These are phyloP conservation scores for Melanerpes formicivorus DNA, from an alignment of 2,113 vertebrate species.

Conservation along the genomic window DNA sequence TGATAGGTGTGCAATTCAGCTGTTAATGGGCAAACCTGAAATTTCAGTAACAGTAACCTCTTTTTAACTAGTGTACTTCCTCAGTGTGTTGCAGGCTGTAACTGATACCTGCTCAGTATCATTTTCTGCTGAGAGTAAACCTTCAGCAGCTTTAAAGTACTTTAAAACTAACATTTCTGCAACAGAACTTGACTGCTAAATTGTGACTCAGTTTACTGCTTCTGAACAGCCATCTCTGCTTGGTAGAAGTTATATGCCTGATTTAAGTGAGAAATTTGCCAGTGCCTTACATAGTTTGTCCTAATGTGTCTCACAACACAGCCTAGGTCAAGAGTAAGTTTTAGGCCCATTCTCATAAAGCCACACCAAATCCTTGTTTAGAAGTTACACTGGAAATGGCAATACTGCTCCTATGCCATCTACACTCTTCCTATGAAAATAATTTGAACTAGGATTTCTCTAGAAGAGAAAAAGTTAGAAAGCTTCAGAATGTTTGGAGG, in stretches of 20 bases:
- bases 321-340: neutral
- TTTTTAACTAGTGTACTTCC: neutral
- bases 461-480: neutral
- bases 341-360: neutral
- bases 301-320: neutral
- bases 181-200: neutral
- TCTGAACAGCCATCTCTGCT: neutral
- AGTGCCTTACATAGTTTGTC: neutral
- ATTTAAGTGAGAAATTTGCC: neutral
- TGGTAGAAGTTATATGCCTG: neutral
- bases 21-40: neutral
- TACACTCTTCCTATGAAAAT: neutral
- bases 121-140: neutral
- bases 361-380: neutral
- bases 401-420: neutral
- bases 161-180: neutral
- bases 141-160: neutral
- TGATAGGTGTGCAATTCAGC: neutral
- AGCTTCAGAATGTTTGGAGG: neutral
- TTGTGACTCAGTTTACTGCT: neutral
- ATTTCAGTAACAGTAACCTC: neutral
- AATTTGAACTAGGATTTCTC: neutral
- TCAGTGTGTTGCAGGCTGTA: neutral
- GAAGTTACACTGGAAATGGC: neutral
- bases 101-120: neutral